Evolutionary conservation across 2,888 invertebrate genomes (phyloP).

Genomic region (Pseudococcus viburni): DNA sequence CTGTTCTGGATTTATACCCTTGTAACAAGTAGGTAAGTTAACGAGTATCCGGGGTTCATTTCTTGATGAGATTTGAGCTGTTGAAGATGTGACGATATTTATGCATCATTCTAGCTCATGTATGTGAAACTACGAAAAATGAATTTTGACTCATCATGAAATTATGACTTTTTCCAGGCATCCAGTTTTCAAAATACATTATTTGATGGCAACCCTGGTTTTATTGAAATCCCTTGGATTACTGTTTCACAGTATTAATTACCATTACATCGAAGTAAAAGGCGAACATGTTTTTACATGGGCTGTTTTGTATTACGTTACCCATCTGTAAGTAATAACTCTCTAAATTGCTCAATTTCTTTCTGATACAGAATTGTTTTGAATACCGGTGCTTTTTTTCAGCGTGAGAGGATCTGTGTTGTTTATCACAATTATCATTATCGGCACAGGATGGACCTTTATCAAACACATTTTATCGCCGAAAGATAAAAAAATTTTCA

Average conservation of each 20-base stretch:
- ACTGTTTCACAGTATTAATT: conserved; percentile 95
- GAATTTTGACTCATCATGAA: neutral
- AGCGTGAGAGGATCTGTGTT: conserved; percentile 92
- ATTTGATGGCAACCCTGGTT: conserved; percentile 94
- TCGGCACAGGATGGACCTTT: conserved; percentile 99
- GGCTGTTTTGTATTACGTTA: conserved; percentile 97
- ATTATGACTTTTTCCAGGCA: conserved; percentile 74
- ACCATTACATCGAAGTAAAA: conserved; percentile 91
- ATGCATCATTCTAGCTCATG: neutral
- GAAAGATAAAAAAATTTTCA: conserved; percentile 96
- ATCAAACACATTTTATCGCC: conserved; percentile 97
- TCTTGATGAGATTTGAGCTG: neutral
- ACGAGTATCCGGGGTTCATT: neutral
- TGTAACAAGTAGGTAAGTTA: conserved; percentile 79
- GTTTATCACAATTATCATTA: conserved; percentile 95
- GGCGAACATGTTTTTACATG: conserved; percentile 97
- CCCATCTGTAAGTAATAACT: conserved; percentile 87
- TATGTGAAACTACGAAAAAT: no score
- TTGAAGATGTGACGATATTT: neutral
- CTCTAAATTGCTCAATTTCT: neutral
- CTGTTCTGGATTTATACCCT: conserved; percentile 93
- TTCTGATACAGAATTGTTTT: neutral
- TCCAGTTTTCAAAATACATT: conserved; percentile 94
- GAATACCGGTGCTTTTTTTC: conserved; percentile 68
- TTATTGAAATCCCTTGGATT: conserved; percentile 92